Base-by-base conservation (phyloP, 2,888 invertebrate genomes). In the Fragum fragum region DNA sequence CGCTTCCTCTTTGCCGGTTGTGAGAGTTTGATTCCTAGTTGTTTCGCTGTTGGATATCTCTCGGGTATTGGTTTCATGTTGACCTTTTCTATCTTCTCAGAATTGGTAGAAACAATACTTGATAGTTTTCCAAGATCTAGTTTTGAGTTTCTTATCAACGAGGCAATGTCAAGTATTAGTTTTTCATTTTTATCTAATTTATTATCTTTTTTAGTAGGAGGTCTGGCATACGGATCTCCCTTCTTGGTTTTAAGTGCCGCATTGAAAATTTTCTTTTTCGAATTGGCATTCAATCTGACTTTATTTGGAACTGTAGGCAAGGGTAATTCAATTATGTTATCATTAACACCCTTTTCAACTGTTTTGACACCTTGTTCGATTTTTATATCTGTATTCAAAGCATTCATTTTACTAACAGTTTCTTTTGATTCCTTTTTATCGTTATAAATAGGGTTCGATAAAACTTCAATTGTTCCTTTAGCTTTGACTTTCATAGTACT, bases 111-210 rank as follows among this genome's bases (percentile, higher is more conserved):
- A n/a, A 70, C 23, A 21, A 70, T 52, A 9, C 53, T 70, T 7
- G 70, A 52, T 16, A 70, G 21, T 11, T 53, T 18, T n/a, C 21
- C 32, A 14, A 70, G n/a, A 70, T 70, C 70, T 21, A 70, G 47
- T 26, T 70, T 70, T 29, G 70, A 53, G 9, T 53, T 52, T 53
- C 53, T 11, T n/a, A 70, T 52, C 28, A 70, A 26, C 6, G 70
- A n/a, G 0, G 53, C 70, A 53, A 70, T 70, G n/a, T 70, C 70
- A n/a, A 47, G 9, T 26, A 68, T 42, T 23, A 68, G 32, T 42
- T 68, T n/a, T 68, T 68, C 11, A 16, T 42, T 61, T 32, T 61
- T 61, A 28, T 61, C 61, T 14, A 32, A 18, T n/a, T 47, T 47
- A 2, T 47, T 47, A 3, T 16, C n/a, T 9, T 9, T 6, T 39